A percentile compares a stretch with the other conserved stretches of the same genome.
These are phyloP conservation scores for Orchestes rusci DNA, from an alignment of 2,888 invertebrate genomes.

Conservation along the genomic window DNA sequence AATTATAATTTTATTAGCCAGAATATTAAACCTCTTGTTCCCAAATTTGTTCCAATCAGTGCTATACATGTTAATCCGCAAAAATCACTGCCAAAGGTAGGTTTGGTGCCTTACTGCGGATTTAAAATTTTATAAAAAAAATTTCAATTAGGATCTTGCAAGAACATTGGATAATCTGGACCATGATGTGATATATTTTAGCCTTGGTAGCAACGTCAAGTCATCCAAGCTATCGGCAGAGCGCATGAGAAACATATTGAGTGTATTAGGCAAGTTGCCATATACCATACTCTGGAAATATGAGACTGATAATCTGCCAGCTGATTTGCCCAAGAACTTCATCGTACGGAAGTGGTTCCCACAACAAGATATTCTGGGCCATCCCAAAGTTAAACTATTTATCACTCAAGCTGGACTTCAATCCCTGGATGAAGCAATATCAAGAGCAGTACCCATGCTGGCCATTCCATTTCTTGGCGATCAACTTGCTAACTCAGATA, in stretches of 20 bases:
- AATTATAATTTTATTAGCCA: conserved; percentile 31
- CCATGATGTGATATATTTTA: conserved; percentile 42
- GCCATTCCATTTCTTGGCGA: conserved; percentile 34
- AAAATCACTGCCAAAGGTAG: conserved; percentile 32
- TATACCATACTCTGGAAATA: conserved; percentile 45
- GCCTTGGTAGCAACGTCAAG: conserved; percentile 43
- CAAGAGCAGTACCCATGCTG: conserved; percentile 31
- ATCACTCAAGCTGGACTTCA: conserved; percentile 33
- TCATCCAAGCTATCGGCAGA: conserved; percentile 35
- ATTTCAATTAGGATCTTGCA: conserved; percentile 36
- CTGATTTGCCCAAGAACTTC: conserved; percentile 39
- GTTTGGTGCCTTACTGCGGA: conserved; percentile 1
- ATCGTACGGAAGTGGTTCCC: conserved; percentile 41
- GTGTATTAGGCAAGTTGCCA: conserved; percentile 40
- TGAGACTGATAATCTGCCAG: conserved; percentile 36
- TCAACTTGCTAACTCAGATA: conserved; percentile 30
- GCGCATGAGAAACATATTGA: conserved; percentile 34
- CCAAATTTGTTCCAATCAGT: conserved; percentile 30
- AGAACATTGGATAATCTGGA: conserved; percentile 36
- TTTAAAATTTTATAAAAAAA: conserved; percentile 2
- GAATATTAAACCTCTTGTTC: conserved; percentile 28
- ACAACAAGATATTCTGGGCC: conserved; percentile 39
- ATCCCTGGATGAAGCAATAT: conserved; percentile 33
- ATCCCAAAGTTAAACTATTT: conserved; percentile 33
- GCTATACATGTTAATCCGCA: conserved; percentile 32